A percentile compares a stretch with the other conserved stretches of the same genome.
These are phyloP conservation scores for Pantherophis vulpinus DNA, from an alignment of 2,797 vertebrate species.

Conservation along the genomic window DNA sequence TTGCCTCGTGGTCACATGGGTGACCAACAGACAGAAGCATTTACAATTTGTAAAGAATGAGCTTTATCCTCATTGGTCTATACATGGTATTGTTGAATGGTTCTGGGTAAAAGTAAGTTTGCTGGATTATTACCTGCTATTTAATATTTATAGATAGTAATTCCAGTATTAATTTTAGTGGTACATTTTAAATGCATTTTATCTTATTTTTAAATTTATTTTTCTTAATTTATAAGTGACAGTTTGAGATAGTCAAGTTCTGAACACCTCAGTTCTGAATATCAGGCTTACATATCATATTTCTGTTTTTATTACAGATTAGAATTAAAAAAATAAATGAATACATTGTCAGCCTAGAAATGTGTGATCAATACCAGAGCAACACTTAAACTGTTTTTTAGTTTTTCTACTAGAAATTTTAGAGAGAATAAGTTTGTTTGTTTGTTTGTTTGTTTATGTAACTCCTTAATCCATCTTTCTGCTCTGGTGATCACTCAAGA, in stretches of 20 bases:
- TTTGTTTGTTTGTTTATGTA: background rate
- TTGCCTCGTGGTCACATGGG: slow-evolving; percentile 90
- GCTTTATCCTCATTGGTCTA: slow-evolving; percentile 90
- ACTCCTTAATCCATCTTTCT: background rate
- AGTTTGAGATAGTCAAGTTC: background rate
- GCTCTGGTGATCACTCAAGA: background rate
- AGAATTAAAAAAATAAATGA: background rate
- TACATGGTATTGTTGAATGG: slow-evolving; percentile 85
- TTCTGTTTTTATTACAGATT: background rate
- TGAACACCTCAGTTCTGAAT: background rate
- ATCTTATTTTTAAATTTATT: background rate
- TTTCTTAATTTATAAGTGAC: background rate
- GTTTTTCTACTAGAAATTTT: background rate
- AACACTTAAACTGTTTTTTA: background rate
- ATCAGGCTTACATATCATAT: background rate
- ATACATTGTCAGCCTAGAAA: background rate
- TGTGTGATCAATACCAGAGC: background rate
- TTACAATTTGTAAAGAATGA: slow-evolving; percentile 85
- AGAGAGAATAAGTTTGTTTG: background rate
- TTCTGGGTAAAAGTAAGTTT: slow-evolving; percentile 92
- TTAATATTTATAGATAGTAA: background rate
- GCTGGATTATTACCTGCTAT: background rate
- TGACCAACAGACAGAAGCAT: slow-evolving; percentile 91
- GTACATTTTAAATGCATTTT: background rate
- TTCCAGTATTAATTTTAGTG: background rate